A percentile compares a stretch with the other conserved stretches of the same genome.
These are phyloP conservation scores for Tuberolachnus salignus DNA, from an alignment of 2,888 invertebrate genomes.

Conservation along the genomic window DNA sequence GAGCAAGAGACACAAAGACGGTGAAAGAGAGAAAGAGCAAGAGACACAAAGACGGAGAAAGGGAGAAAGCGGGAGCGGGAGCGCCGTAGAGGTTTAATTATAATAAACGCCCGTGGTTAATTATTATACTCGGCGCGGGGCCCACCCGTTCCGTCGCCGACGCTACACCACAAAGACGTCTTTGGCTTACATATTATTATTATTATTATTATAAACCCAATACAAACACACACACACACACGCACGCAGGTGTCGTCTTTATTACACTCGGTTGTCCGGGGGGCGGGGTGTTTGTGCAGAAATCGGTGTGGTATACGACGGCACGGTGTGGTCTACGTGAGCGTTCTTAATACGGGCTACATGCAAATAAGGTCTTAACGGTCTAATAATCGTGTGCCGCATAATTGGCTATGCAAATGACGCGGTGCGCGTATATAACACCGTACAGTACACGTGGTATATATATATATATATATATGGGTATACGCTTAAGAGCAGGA, in stretches of 20 bases:
- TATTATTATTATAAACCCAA: not conserved
- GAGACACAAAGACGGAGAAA: too few relatives aligned
- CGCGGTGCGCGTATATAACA: not conserved
- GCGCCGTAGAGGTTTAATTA: constrained; percentile 35
- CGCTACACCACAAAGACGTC: not conserved
- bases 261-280: not conserved
- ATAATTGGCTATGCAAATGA: constrained; percentile 56
- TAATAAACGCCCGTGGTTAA: constrained; percentile 42
- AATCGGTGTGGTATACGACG: not conserved
- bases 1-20: too few relatives aligned
- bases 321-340: constrained; percentile 24
- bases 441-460: constrained; percentile 44
- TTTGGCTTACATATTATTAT: not conserved
- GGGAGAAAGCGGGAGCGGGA: too few relatives aligned
- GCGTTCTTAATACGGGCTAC: constrained; percentile 42
- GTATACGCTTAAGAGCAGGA: too few relatives aligned
- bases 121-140: constrained; percentile 24
- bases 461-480: too few relatives aligned
- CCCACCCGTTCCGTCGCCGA: too few relatives aligned
- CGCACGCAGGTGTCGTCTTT: constrained; percentile 12
- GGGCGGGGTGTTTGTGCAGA: not conserved
- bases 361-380: constrained; percentile 56
- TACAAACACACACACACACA: not conserved
- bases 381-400: constrained; percentile 54
- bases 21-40: too few relatives aligned